Evolutionary conservation across 2,888 invertebrate genomes (phyloP), one percentile per base, ranked within the genome.

Genomic region (Apocheima hispidaria): DNA sequence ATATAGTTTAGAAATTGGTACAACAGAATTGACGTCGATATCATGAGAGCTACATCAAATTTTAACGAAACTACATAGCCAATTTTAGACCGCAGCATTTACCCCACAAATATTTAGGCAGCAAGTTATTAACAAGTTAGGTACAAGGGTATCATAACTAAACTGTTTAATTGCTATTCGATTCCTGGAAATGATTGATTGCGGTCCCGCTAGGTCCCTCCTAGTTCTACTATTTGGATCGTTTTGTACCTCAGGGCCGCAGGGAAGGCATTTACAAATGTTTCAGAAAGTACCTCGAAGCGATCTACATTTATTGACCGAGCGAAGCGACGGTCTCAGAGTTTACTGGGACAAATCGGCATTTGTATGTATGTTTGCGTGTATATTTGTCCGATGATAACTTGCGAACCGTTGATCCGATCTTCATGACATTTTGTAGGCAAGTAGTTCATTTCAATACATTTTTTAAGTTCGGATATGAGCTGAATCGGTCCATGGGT

Each of bases 91-190:
- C 18, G 43, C 41, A 44, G 26, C 14, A 43, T 43, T 44, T 33
- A 48, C 33, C 16, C 26, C 23, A 38, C 36, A 23, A 50, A 50
- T 50, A 50, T 36, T 50, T 26, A 36, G 16, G 23, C 12, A 26
- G 20, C 49, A 49, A 53, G 53, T 52, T 52, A 56, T 33, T 43
- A 55, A 51, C 60, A 48, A 65, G 59, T 62, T 46, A 65, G 59
- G 60, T 46, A 46, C 50, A 46, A 44, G 50, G 50, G 53, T 44
- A 46, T 40, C 26, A 18, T 10, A 30, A 56, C 40, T 36, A 18
- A 60, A 55, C 52, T 9, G 51, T 63, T 66, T 66, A 67, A 67
- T 67, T 67, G 62, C 66, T 53, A 58, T 67, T 60, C 64, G 65
- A 67, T 67, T 61, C 23, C 38, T 49, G 30, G 30, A 30, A 53